phyloP scores from a whole-genome alignment of 1,140 invertebrate species.

The Bombus sylvicola region DNA sequence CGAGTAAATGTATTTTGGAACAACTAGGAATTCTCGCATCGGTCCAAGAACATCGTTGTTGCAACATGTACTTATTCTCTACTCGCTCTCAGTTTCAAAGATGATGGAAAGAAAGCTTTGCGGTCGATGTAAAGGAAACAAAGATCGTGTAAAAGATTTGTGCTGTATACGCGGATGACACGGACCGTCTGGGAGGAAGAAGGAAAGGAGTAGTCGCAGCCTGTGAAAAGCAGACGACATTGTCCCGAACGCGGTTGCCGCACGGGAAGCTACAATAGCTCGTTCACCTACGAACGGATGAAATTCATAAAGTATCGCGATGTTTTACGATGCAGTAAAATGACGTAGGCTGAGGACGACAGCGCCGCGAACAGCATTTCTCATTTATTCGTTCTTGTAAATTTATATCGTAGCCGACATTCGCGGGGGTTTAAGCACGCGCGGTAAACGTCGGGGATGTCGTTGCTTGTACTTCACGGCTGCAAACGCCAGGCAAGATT shows the following conservation, averaged over 20 bases:
- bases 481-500: neutral
- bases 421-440: neutral
- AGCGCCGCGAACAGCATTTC: neutral
- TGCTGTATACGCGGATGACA: neutral
- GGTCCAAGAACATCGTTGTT: too few species aligned
- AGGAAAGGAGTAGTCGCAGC: neutral
- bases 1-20: too few species aligned
- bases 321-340: neutral
- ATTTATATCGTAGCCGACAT: neutral
- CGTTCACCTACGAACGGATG: neutral
- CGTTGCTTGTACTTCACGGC: neutral
- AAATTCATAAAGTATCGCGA: constrained; percentile 25
- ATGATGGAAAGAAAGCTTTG: neutral
- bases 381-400: neutral
- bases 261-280: neutral
- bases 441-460: neutral
- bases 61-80: too few species aligned
- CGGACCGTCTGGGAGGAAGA: neutral
- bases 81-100: neutral
- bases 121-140: neutral
- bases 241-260: too few species aligned
- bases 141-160: neutral
- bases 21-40: too few species aligned
- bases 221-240: neutral
- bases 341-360: neutral